A percentile compares a stretch with the other conserved stretches of the same genome.
Conservation (phyloP, 2,797 vertebrate genomes). For the Artibeus jamaicensis region DNA sequence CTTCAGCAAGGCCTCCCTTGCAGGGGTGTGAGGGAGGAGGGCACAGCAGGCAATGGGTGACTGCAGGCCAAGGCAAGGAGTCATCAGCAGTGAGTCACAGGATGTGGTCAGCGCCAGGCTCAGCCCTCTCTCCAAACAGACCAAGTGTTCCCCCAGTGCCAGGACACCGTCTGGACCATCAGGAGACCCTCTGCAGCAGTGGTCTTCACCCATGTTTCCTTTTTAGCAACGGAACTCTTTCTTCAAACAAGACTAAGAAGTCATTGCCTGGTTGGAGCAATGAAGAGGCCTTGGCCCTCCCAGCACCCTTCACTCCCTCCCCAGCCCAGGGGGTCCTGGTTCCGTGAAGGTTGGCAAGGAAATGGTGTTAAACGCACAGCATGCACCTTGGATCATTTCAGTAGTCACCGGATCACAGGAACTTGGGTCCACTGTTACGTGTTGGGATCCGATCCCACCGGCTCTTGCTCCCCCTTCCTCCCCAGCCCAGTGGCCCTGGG, state of each 20-base stretch:
- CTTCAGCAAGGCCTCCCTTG: not conserved
- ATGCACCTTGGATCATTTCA: not conserved
- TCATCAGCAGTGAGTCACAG: not conserved
- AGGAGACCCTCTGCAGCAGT: not conserved
- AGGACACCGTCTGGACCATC: not conserved
- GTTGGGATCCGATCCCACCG: not conserved
- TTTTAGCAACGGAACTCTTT: not conserved
- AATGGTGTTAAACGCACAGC: fast-evolving
- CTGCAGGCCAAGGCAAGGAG: not conserved
- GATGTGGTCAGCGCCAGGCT: not conserved
- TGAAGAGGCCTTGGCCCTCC: not conserved
- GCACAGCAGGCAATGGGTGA: not conserved
- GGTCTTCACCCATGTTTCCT: not conserved
- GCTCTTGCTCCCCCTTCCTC: not conserved
- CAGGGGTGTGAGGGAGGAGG: not conserved
- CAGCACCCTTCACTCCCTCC: not conserved
- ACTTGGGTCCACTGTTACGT: too few relatives aligned
- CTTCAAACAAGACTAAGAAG: not conserved
- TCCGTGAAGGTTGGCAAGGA: not conserved
- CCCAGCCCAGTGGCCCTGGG: not conserved
- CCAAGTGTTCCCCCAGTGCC: fast-evolving
- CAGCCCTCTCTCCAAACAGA: not conserved
- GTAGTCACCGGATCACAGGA: fast-evolving
- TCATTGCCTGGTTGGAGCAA: not conserved
- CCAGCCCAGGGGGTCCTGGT: not conserved